phyloP scores from a whole-genome alignment of 2,888 invertebrate genomes.

The Nycteola revayana region DNA sequence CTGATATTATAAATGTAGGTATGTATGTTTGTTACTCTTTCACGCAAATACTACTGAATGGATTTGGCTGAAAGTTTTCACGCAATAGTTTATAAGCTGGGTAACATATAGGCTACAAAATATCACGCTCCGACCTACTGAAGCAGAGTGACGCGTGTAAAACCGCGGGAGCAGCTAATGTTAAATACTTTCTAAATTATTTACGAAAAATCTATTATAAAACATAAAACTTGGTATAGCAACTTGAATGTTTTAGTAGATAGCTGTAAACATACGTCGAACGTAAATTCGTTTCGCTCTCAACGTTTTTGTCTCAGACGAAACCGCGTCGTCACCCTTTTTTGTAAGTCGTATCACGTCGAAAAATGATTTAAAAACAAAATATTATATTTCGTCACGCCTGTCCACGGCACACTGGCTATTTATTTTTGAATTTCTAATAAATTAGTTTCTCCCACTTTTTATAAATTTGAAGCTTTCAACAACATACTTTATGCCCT shows the following conservation, averaged over 20 bases:
- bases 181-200: too few relatives aligned
- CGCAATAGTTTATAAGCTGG: too few relatives aligned
- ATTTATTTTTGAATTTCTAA: conserved; percentile 61
- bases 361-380: conserved; percentile 65
- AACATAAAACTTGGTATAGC: conserved; percentile 3
- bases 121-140: too few relatives aligned
- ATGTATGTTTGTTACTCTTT: too few relatives aligned
- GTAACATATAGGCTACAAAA: too few relatives aligned
- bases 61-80: too few relatives aligned
- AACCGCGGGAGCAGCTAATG: too few relatives aligned
- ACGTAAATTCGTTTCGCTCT: conserved; percentile 51
- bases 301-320: conserved; percentile 51
- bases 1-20: too few relatives aligned
- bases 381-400: conserved; percentile 67
- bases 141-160: too few relatives aligned
- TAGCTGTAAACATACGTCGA: conserved; percentile 31
- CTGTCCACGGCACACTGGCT: conserved; percentile 59
- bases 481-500: too few relatives aligned
- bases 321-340: conserved; percentile 60
- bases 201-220: conserved; percentile 3
- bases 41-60: too few relatives aligned
- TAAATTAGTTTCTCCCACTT: conserved; percentile 54
- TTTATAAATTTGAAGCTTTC: conserved; percentile 40
- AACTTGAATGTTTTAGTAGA: conserved; percentile 9
- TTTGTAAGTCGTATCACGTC: conserved; percentile 57